phyloP scores from a whole-genome alignment of 2,888 invertebrate genomes.

The Alitta virens region DNA sequence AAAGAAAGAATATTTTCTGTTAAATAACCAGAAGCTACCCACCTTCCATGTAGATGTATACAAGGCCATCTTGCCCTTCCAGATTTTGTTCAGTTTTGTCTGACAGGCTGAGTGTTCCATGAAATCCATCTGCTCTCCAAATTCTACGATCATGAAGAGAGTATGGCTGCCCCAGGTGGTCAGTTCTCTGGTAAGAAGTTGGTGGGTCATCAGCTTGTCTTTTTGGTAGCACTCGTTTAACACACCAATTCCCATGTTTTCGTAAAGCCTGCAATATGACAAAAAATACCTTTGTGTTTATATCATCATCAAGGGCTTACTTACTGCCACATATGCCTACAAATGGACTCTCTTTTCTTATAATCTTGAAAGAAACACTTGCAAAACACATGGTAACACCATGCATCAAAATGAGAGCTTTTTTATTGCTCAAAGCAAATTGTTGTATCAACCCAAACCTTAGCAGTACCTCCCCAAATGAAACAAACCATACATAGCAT shows the following conservation, averaged over 20 bases:
- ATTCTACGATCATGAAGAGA: constrained; percentile 48
- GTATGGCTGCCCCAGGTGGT: constrained; percentile 45
- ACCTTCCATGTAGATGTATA: constrained; percentile 53
- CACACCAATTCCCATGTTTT: constrained; percentile 46
- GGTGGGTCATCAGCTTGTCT: constrained; percentile 44
- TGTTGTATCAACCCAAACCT: no score
- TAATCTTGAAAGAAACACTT: no score
- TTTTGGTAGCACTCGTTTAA: constrained; percentile 48
- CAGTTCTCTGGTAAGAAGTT: constrained; percentile 43
- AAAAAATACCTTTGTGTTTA: no score
- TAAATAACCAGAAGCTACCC: no score
- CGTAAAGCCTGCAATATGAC: constrained; percentile 21
- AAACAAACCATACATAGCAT: no score
- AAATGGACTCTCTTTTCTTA: neutral
- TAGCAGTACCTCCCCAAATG: no score
- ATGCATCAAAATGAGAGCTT: no score
- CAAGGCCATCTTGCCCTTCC: constrained; percentile 54
- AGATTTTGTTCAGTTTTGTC: constrained; percentile 54
- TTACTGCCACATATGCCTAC: no score
- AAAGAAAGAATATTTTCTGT: no score
- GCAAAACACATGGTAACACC: no score
- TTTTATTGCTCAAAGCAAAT: no score
- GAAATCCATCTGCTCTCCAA: constrained; percentile 51
- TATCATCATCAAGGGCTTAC: no score
- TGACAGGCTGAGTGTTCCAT: constrained; percentile 54